These are phyloP conservation scores for Globodera rostochiensis DNA, from an alignment of 1,140 invertebrate species.

Conservation along the genomic window DNA sequence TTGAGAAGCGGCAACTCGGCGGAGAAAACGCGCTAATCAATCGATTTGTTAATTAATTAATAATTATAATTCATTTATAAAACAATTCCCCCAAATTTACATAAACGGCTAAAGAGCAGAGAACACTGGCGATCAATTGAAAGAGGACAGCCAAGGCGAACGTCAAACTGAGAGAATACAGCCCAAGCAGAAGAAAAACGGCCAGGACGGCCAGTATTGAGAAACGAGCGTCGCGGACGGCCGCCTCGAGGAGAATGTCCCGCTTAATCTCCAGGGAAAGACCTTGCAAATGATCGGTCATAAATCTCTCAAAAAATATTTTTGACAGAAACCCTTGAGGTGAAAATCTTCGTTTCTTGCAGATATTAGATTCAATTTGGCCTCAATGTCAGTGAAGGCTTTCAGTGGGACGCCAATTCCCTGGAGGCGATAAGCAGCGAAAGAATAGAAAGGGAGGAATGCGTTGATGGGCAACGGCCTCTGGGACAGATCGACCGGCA, in stretches of 20 bases:
- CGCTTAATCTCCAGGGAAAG: conserved; percentile 47
- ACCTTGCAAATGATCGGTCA: conserved; percentile 32
- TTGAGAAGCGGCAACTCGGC: conserved; percentile 63
- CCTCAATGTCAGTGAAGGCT: conserved; percentile 38
- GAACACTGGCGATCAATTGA: conserved; percentile 39
- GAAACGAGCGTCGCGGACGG: conserved; percentile 44
- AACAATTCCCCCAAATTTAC: background rate
- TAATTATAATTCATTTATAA: background rate
- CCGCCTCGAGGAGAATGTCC: conserved; percentile 48
- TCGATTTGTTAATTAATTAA: no score
- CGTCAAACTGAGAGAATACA: conserved; percentile 36
- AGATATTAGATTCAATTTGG: conserved; percentile 21
- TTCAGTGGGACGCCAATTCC: conserved; percentile 37
- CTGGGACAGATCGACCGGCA: conserved; percentile 53
- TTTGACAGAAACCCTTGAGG: conserved; percentile 38
- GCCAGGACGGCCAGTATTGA: conserved; percentile 46
- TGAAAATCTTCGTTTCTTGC: conserved; percentile 18
- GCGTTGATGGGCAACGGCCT: conserved; percentile 56
- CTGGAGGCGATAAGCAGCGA: conserved; percentile 47
- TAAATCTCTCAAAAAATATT: background rate
- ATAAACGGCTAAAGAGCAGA: conserved; percentile 34
- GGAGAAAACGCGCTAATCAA: conserved; percentile 38
- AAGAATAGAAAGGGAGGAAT: conserved; percentile 61
- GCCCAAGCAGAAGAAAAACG: conserved; percentile 35
- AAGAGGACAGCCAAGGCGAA: conserved; percentile 47